Conservation (phyloP, 2,797 vertebrate species). For the Clarias fuscus region DNA sequence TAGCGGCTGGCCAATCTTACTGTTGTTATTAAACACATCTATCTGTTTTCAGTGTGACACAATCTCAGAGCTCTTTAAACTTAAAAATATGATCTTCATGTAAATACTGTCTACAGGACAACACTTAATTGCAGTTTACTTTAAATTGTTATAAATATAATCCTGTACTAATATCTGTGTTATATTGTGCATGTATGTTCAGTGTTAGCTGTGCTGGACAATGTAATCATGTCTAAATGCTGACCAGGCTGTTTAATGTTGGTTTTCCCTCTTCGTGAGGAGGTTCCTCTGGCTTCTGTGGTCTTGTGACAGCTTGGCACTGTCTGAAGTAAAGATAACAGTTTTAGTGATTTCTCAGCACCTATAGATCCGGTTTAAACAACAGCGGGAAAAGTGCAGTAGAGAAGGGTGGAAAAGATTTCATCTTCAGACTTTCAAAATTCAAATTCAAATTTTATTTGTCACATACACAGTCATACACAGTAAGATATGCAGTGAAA, state of each 20-base stretch:
- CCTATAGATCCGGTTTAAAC: constrained; percentile 34
- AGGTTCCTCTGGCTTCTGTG: background rate
- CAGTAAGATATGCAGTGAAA: too few species aligned
- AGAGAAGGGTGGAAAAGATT: constrained; percentile 4
- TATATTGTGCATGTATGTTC: background rate
- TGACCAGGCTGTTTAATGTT: constrained; percentile 1
- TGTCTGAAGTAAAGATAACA: background rate
- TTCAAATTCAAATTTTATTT: too few species aligned
- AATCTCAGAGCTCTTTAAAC: background rate
- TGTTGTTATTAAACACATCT: background rate
- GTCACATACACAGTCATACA: too few species aligned
- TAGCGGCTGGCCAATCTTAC: background rate
- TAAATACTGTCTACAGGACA: background rate
- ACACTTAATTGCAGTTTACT: too few species aligned
- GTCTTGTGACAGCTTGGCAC: background rate
- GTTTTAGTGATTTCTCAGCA: constrained; percentile 26
- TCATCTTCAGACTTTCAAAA: background rate
- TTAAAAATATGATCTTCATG: background rate
- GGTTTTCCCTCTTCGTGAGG: background rate
- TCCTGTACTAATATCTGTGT: background rate
- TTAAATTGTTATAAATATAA: background rate
- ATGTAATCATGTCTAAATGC: background rate
- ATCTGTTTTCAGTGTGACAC: background rate
- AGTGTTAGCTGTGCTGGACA: background rate
- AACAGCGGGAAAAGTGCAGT: constrained; percentile 36